A percentile compares a stretch with the other conserved stretches of the same genome.
These are phyloP conservation scores for Bradypus variegatus DNA, from an alignment of 2,797 vertebrate species.

Conservation along the genomic window DNA sequence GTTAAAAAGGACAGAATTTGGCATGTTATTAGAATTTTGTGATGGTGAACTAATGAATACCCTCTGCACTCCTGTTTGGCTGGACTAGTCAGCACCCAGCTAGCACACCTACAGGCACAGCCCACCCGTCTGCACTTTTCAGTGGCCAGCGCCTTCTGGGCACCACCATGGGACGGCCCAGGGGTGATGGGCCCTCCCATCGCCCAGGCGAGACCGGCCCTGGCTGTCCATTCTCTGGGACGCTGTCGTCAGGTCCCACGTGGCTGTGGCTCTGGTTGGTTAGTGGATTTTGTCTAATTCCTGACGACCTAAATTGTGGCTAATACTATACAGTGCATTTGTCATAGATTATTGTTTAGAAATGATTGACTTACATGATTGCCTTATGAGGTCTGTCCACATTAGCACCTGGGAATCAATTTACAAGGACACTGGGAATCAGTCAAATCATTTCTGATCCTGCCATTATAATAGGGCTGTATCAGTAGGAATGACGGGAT, in stretches of 20 bases:
- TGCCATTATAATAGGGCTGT: too few relatives aligned
- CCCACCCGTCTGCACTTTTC: fast-evolving
- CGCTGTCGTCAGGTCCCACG: too few relatives aligned
- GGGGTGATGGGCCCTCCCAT: too few relatives aligned
- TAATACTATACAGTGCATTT: too few relatives aligned
- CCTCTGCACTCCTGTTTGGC: fast-evolving
- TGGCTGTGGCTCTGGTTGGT: background rate
- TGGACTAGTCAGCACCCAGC: too few relatives aligned
- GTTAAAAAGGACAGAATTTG: background rate
- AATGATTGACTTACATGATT: background rate
- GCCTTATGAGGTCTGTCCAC: background rate
- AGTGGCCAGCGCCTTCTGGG: fast-evolving
- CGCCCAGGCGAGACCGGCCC: background rate
- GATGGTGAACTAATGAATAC: fast-evolving
- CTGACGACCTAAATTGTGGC: background rate
- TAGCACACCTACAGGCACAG: fast-evolving
- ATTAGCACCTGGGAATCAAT: background rate
- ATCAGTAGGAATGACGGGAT: background rate
- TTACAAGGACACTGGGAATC: background rate
- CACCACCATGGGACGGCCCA: too few relatives aligned
- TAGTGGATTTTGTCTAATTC: background rate
- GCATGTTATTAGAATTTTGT: background rate
- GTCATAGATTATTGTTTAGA: background rate
- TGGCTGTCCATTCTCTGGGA: background rate
- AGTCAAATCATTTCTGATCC: background rate